Percentiles rank a stretch among this genome's conserved stretches.
phyloP scores from a whole-genome alignment of 2,888 invertebrate genomes.

The Sericinus montela region DNA sequence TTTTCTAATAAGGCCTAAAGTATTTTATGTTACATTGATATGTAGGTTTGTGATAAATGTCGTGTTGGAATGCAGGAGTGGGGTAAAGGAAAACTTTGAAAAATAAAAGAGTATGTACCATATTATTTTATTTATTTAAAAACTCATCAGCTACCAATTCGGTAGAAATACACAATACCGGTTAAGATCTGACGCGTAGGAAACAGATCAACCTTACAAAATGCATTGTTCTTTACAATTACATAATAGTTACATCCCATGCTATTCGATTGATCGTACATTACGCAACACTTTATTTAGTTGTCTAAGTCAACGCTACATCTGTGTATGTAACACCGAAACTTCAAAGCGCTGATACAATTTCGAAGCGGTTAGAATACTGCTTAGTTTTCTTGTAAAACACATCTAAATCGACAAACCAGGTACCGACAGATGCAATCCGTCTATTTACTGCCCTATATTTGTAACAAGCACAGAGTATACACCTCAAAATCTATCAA shows the following conservation, averaged over 20 bases:
- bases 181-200: slow-evolving; percentile 37
- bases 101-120: slow-evolving; percentile 19
- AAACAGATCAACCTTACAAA: slow-evolving; percentile 30
- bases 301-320: background rate
- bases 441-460: no score
- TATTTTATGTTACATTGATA: no score
- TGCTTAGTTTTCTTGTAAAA: no score
- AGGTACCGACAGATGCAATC: no score
- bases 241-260: background rate
- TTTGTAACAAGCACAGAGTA: background rate
- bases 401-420: no score
- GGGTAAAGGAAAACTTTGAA: background rate
- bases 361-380: background rate
- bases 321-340: background rate
- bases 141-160: slow-evolving; percentile 49
- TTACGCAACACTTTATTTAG: background rate
- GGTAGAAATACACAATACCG: slow-evolving; percentile 44
- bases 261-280: background rate
- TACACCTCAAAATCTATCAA: background rate
- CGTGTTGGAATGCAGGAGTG: no score
- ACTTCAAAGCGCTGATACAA: background rate
- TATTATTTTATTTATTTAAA: slow-evolving; percentile 57
- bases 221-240: slow-evolving; percentile 1
- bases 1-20: no score
- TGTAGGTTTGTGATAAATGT: no score